Evolutionary conservation across 2,797 vertebrate species (phyloP).

Genomic region (Helicolenus hilgendorfi): DNA sequence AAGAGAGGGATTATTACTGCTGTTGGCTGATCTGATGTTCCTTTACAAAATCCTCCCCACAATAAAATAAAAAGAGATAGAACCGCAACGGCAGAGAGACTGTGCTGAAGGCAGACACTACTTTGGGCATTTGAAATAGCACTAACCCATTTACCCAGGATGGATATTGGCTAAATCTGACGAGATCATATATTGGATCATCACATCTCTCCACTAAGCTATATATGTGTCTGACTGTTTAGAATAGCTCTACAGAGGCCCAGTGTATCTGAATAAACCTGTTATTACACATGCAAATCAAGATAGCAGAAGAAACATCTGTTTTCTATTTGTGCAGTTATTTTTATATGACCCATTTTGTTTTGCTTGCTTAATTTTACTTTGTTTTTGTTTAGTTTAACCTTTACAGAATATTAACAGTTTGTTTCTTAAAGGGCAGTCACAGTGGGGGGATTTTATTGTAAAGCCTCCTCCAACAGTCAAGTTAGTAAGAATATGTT

Average conservation of each 20-base stretch:
- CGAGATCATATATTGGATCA: slow-evolving; percentile 12
- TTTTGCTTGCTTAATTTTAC: not conserved
- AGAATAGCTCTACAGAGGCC: not conserved
- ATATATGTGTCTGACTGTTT: not conserved
- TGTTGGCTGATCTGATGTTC: slow-evolving; percentile 34
- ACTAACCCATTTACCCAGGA: slow-evolving; percentile 29
- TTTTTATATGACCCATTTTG: not conserved
- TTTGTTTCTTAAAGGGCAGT: not conserved
- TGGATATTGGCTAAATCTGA: slow-evolving; percentile 16
- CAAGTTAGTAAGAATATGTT: not conserved
- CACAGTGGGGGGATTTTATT: not conserved
- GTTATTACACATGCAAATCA: not conserved
- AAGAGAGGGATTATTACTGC: slow-evolving; percentile 55
- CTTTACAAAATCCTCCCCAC: slow-evolving; percentile 34
- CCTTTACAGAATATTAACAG: not conserved
- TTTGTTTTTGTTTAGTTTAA: not conserved
- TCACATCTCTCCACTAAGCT: slow-evolving; percentile 11
- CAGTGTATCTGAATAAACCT: not conserved
- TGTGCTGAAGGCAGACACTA: not conserved
- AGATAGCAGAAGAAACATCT: not conserved
- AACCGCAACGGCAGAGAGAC: not conserved
- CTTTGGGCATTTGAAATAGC: slow-evolving; percentile 27
- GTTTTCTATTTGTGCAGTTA: not conserved
- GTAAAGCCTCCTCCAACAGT: not conserved
- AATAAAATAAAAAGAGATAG: slow-evolving; percentile 28